phyloP scores from a whole-genome alignment of 2,797 vertebrate species.

The Margarornis squamiger region DNA sequence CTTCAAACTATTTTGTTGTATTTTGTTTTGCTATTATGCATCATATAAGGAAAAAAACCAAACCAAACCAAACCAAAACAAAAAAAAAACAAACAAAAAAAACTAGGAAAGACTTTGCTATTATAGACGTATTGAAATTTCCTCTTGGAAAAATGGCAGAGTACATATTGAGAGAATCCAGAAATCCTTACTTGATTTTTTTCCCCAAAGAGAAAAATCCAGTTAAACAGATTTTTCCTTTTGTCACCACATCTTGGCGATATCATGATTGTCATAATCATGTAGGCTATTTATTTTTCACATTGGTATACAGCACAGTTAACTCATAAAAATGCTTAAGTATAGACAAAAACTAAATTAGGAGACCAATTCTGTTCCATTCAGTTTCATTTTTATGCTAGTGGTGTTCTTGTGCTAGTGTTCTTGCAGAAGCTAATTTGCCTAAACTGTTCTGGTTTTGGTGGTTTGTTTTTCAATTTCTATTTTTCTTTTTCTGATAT shows the following conservation, averaged over 20 bases:
- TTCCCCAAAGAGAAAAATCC: not conserved
- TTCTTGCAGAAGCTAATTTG: not conserved
- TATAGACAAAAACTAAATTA: not conserved
- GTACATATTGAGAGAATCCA: not conserved
- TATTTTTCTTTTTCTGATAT: not conserved
- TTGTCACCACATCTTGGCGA: not conserved
- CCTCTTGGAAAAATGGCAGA: not conserved
- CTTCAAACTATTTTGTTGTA: not conserved
- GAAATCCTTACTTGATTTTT: not conserved
- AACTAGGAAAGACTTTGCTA: not conserved
- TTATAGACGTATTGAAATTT: not conserved
- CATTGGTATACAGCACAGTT: not conserved
- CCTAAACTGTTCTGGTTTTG: not conserved
- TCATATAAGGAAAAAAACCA: not conserved
- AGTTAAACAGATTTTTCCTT: not conserved
- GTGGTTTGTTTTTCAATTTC: rapidly evolving
- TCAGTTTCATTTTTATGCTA: not conserved
- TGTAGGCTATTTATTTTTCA: not conserved
- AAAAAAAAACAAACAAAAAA: too few species aligned
- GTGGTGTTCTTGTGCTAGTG: not conserved
- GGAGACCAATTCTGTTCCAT: not conserved
- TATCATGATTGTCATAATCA: not conserved
- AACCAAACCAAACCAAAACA: too few species aligned
- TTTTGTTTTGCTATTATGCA: not conserved
- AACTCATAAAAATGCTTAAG: not conserved